phyloP scores from a whole-genome alignment of 1,140 invertebrate genomes.

The Platyscapa corneri region DNA sequence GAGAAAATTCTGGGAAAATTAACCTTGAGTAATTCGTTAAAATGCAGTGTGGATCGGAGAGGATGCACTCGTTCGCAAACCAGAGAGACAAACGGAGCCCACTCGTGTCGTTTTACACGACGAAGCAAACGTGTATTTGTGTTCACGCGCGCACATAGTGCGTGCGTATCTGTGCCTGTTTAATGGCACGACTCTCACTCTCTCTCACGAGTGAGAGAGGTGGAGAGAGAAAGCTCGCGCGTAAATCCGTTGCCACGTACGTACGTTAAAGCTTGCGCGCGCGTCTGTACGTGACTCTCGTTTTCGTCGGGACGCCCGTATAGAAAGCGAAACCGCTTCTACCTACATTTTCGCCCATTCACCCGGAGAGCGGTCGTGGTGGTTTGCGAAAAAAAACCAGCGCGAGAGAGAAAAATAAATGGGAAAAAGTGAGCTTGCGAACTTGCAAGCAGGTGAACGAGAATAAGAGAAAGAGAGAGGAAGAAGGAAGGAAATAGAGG shows the following conservation, averaged over 20 bases:
- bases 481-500: too few species aligned
- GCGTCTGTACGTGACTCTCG: conserved; percentile 72
- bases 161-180: conserved; percentile 6
- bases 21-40: conserved; percentile 44
- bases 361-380: conserved; percentile 64
- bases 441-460: conserved; percentile 42
- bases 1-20: conserved; percentile 36
- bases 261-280: conserved; percentile 60
- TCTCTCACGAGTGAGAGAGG: neutral
- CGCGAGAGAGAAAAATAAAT: conserved; percentile 54
- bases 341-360: conserved; percentile 74
- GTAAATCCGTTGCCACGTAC: conserved; percentile 47
- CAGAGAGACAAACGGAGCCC: neutral
- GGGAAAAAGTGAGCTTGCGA: conserved; percentile 50
- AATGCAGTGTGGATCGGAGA: conserved; percentile 13
- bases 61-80: neutral
- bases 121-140: conserved; percentile 20
- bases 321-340: conserved; percentile 74
- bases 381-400: conserved; percentile 49
- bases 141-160: neutral
- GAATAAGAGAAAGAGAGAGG: conserved; percentile 45
- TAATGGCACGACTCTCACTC: conserved; percentile 11
- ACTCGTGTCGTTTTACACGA: conserved; percentile 46
- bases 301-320: conserved; percentile 69
- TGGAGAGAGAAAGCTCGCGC: conserved; percentile 14